Evolutionary conservation across 2,888 invertebrate genomes (phyloP), one percentile per base, ranked within the genome.

Genomic region (Bombylius discolor): DNA sequence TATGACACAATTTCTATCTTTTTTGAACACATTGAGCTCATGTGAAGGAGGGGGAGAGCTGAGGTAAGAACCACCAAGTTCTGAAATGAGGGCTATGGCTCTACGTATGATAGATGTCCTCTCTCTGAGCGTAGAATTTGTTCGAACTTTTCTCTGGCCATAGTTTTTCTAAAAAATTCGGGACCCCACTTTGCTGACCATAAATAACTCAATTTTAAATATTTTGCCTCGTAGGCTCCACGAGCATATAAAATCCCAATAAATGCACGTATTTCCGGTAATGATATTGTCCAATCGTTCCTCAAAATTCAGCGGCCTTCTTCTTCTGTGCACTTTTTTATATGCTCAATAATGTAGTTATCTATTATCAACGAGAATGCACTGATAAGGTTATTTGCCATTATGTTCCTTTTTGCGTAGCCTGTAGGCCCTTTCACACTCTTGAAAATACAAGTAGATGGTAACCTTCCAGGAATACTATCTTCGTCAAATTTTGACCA

Each of bases 381-480:
- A 53, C 56, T 58, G 51, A 13, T 55, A 23, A 56, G 39, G 34
- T 47, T 52, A 60, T 42, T 52, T 45, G 23, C 48, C 53, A 57
- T 56, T 52, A 61, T 51, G 53, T 60, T 61, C 57, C 49, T 51
- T 52, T 61, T 60, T 36, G 49, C 58, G 51, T 54, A 56, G 12
- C 45, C 44, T 39, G 39, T 39, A 8, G 39, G 39, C 39, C 39
- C 39, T 39, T 39, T 50, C 44, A 54, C 42, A 54, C 42, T 47
- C 34, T 51, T 51, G 51, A 56, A 52, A 56, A 56, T 56, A 56
- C 47, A 56, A 34, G 56, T 49, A 45, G 50, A 39, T 39, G 9
- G 39, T 39, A 39, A 39, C 39, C 9, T 39, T 39, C 39, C 39
- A 39, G 39, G 39, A 39, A 39, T 39, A 39, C 39, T 39, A 39